Evolutionary conservation across 2,888 invertebrate species (phyloP).

Genomic region (Andrena bicolor): DNA sequence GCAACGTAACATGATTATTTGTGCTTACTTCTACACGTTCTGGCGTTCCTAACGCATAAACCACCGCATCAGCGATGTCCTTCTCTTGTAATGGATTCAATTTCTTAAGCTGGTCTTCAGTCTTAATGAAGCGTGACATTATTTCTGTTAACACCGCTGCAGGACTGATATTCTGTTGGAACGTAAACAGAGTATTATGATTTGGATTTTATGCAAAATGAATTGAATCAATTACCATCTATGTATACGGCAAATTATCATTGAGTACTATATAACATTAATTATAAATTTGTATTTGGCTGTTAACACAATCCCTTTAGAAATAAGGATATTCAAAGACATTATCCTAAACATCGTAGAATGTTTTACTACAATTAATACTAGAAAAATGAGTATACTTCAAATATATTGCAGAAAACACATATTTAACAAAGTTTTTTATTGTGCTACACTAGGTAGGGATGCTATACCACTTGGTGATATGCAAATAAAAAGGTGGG

Average conservation of each 20-base stretch:
- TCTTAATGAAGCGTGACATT: neutral
- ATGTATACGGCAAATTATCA: no score
- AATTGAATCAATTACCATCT: no score
- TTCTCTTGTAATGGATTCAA: constrained; percentile 59
- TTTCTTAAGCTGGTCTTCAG: neutral
- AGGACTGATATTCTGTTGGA: constrained; percentile 81
- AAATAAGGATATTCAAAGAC: no score
- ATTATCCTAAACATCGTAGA: no score
- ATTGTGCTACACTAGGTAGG: neutral
- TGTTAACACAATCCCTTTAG: no score
- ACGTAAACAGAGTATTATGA: neutral
- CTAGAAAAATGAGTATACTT: no score
- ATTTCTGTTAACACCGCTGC: constrained; percentile 80
- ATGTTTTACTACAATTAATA: no score
- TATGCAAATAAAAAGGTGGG: neutral
- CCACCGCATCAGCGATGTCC: constrained; percentile 59
- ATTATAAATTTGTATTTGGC: no score
- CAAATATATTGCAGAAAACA: no score
- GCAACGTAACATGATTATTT: neutral
- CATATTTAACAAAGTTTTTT: neutral
- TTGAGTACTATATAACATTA: no score
- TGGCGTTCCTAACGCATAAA: constrained; percentile 41
- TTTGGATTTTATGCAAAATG: neutral
- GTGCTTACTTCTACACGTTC: constrained; percentile 29
- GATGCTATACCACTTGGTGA: neutral